Evolutionary conservation across 2,888 invertebrate species (phyloP).

Genomic region (Clanis bilineata): DNA sequence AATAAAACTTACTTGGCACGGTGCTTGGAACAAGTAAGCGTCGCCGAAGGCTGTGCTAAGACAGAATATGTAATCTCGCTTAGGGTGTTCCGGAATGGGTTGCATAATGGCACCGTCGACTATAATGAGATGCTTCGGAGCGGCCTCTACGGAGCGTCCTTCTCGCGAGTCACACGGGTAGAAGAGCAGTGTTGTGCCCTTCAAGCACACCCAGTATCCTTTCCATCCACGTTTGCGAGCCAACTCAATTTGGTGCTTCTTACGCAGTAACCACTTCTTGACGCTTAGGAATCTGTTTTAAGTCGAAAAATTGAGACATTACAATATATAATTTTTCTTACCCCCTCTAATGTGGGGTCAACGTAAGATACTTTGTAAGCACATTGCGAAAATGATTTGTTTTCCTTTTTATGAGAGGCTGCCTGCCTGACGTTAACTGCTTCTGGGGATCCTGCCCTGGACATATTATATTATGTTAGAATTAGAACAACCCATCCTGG

Average conservation of each 20-base stretch:
- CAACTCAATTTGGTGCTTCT: conserved; percentile 97
- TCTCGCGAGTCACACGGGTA: conserved; percentile 97
- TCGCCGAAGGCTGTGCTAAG: conserved; percentile 99
- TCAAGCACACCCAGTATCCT: conserved; percentile 99
- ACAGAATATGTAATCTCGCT: conserved; percentile 98
- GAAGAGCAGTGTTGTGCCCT: conserved; percentile 97
- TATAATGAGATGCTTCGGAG: conserved; percentile 97
- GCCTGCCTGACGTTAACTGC: no score
- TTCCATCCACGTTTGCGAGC: conserved; percentile 98
- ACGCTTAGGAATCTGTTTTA: conserved; percentile 94
- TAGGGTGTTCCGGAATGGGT: conserved; percentile 99
- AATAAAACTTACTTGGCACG: conserved; percentile 85
- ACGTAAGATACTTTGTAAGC: background rate
- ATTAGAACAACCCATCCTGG: no score
- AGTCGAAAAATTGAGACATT: conserved; percentile 14
- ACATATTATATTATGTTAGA: no score
- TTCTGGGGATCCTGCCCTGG: no score
- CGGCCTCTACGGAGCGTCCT: conserved; percentile 94
- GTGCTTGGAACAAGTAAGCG: conserved; percentile 97
- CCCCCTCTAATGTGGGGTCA: background rate
- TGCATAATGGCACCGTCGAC: conserved; percentile 99
- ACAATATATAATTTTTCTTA: no score
- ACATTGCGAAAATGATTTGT: no score
- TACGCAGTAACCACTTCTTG: conserved; percentile 98
- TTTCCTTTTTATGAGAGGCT: no score